phyloP scores from a whole-genome alignment of 2,113 vertebrate genomes.

The Xyliphius kryptos region DNA sequence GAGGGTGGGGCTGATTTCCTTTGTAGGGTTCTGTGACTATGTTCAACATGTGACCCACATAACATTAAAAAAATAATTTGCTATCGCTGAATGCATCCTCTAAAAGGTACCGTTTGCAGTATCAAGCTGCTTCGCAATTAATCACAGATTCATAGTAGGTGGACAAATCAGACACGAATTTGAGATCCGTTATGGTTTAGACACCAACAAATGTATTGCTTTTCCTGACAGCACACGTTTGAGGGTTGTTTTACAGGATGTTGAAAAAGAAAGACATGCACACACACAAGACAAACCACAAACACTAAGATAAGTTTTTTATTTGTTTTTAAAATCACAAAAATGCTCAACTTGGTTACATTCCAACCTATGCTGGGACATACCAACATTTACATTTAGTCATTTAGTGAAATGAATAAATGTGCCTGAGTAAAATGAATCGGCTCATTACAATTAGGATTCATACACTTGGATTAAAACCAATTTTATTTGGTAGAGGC shows the following conservation, averaged over 20 bases:
- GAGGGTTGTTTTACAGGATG: neutral
- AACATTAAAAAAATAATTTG: neutral
- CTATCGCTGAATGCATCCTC: neutral
- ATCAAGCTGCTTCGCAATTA: neutral
- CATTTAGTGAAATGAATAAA: too few relatives aligned
- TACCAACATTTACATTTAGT: too few relatives aligned
- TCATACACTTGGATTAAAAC: too few relatives aligned
- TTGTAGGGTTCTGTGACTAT: constrained; percentile 6
- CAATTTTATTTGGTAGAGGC: too few relatives aligned
- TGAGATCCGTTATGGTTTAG: too few relatives aligned
- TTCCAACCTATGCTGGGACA: too few relatives aligned
- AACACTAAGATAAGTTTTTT: neutral
- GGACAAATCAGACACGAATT: neutral
- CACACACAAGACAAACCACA: neutral
- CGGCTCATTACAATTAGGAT: too few relatives aligned
- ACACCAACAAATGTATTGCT: neutral
- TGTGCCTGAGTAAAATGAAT: too few relatives aligned
- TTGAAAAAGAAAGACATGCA: neutral
- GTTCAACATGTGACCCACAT: constrained; percentile 3
- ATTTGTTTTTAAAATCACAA: too few relatives aligned
- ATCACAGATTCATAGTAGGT: neutral
- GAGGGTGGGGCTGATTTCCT: constrained; percentile 6
- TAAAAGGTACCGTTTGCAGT: neutral
- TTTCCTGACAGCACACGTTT: neutral
- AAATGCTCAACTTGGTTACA: too few relatives aligned